phyloP scores from a whole-genome alignment of 2,797 vertebrate species.

The Holocentrus rufus region DNA sequence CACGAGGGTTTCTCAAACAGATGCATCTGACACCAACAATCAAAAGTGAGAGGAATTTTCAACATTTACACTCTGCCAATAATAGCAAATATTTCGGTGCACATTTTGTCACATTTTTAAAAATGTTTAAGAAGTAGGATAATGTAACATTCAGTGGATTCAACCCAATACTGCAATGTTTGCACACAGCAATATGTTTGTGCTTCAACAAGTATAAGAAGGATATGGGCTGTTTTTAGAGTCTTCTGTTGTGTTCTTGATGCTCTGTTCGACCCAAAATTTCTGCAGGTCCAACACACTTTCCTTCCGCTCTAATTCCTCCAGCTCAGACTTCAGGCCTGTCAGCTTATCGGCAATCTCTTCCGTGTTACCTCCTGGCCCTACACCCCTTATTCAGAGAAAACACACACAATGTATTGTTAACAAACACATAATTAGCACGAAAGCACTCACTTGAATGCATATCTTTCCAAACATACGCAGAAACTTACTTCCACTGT shows the following conservation, averaged over 20 bases:
- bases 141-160: no score
- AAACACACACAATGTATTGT: conserved; percentile 1
- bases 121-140: no score
- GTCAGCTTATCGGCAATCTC: conserved; percentile 86
- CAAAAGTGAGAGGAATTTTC: no score
- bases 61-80: no score
- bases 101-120: no score
- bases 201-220: conserved; percentile 66
- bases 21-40: no score
- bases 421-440: conserved; percentile 14
- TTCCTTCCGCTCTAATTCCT: conserved; percentile 88
- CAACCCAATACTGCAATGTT: no score
- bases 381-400: conserved; percentile 82
- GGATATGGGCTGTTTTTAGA: conserved; percentile 94
- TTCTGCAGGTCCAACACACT: conserved; percentile 91
- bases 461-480: neutral
- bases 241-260: conserved; percentile 91
- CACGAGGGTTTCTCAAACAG: no score
- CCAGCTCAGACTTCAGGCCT: conserved; percentile 89
- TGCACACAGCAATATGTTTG: neutral
- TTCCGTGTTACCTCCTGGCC: conserved; percentile 83
- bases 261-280: conserved; percentile 92
- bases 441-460: neutral
- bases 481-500: conserved; percentile 92
- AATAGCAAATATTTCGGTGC: no score